phyloP scores from a whole-genome alignment of 2,797 vertebrate genomes.

The Somateria mollissima region DNA sequence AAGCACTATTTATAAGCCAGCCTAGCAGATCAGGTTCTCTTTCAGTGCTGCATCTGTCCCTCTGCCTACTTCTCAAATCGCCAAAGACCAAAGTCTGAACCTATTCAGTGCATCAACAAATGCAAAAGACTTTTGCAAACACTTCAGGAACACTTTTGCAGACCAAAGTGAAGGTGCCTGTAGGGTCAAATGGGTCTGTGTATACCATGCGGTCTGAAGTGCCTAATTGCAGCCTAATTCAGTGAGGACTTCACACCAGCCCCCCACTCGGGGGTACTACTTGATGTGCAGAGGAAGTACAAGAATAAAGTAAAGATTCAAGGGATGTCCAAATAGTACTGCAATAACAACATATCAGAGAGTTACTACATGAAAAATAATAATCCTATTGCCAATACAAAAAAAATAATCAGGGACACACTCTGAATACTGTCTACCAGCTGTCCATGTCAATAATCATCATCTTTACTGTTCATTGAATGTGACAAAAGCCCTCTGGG shows the following conservation, averaged over 20 bases:
- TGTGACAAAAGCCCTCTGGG: conserved; percentile 1
- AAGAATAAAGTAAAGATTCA: neutral
- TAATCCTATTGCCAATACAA: neutral
- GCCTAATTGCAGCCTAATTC: neutral
- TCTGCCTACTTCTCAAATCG: neutral
- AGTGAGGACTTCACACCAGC: neutral
- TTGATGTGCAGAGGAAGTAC: neutral
- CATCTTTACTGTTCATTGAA: conserved; percentile 4
- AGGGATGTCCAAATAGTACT: neutral
- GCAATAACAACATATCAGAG: neutral
- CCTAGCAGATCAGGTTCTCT: neutral
- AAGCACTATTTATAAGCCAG: neutral
- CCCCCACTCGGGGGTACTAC: neutral
- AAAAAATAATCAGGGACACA: neutral
- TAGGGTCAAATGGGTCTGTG: neutral
- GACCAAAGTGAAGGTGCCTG: neutral
- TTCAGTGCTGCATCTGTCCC: neutral
- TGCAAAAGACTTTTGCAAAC: neutral
- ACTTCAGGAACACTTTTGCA: neutral
- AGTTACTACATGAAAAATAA: neutral
- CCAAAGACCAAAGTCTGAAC: neutral
- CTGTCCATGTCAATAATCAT: conserved; percentile 3
- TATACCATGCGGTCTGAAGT: neutral
- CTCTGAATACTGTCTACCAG: neutral
- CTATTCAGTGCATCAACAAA: neutral